Base-by-base conservation (phyloP, 2,113 vertebrate species). In the Chaenogobius annularis region DNA sequence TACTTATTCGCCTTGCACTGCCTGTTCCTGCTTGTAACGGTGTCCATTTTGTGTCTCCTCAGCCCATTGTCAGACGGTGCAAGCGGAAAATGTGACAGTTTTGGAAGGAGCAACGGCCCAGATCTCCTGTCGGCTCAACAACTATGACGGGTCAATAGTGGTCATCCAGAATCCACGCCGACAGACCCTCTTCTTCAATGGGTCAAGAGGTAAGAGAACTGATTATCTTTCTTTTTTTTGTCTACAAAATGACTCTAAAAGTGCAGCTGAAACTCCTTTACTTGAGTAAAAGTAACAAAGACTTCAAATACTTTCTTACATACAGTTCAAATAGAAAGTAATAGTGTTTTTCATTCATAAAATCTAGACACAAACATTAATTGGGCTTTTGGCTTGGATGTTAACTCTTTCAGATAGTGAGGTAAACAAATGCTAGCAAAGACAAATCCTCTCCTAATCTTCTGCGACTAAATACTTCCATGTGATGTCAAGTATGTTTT, bases 121-220 rank as follows among this genome's bases (percentile, higher is more conserved):
- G 87, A 97, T 97, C 90, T 95, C 94, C 79, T 97, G 96, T 79
- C 94, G 91, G 22, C 92, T 97, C 15, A 95, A 96, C 82, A 96
- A 96, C 83, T 97, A 96, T 0, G 96, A 97, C 23, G 95, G 96
- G 19, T 97, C 96, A 64, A 97, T 97, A 13, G 96, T 97, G 80
- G 95, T 96, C 78, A 96, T 97, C 89, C 96, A 97, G 93, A 96
- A 96, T 82, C 96, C 96, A 1, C 92, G 93, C 35, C 93, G 96
- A 35, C 96, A 97, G 87, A 97, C 96, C 0, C 95, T 97, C 19
- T 97, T 97, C 91, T 97, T 97, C 90, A 97, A 97, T 0, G 96
- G 96, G 74, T 96, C 96, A 0, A 88, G 95, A 69, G 96, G 96
- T 96, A 78, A 85, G 23, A 4, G 92, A 69, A 14, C 47, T 44